A percentile compares a stretch with the other conserved stretches of the same genome.
These are phyloP conservation scores for Pachycephala philippinensis DNA, from an alignment of 2,113 vertebrate species.

Conservation along the genomic window DNA sequence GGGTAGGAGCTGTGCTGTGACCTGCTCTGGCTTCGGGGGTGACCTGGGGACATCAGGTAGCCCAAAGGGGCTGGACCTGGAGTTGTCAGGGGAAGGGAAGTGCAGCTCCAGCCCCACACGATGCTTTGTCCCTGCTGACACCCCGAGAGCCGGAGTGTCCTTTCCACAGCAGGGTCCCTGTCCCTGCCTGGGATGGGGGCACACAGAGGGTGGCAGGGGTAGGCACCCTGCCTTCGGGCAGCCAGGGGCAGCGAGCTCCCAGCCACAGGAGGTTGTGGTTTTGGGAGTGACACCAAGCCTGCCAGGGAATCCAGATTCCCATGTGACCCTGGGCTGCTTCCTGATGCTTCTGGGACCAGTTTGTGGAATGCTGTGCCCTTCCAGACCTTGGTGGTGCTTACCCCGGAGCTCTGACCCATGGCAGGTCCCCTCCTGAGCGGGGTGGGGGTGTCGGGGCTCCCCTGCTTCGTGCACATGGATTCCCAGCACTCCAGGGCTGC, in stretches of 20 bases:
- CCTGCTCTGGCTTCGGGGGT: neutral
- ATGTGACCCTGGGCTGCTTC: neutral
- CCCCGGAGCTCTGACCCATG: fast-evolving
- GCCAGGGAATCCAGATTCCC: neutral
- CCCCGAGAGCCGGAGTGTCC: fast-evolving
- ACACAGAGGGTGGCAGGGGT: fast-evolving
- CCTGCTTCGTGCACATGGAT: fast-evolving
- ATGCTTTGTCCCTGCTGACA: neutral
- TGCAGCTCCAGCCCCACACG: neutral
- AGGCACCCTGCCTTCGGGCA: neutral
- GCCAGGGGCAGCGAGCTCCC: neutral
- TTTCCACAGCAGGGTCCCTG: neutral
- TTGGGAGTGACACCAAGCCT: neutral
- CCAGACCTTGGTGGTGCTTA: neutral
- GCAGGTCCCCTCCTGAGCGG: fast-evolving
- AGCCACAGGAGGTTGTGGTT: neutral
- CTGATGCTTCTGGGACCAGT: neutral
- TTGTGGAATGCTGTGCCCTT: neutral
- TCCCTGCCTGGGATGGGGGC: neutral
- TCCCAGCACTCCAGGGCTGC: neutral
- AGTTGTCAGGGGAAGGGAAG: neutral
- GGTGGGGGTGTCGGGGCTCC: neutral
- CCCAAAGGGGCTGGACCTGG: neutral
- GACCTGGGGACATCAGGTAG: neutral
- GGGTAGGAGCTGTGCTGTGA: neutral